phyloP scores from a whole-genome alignment of 2,888 invertebrate genomes.

The Hydrotaea cyrtoneurina region DNA sequence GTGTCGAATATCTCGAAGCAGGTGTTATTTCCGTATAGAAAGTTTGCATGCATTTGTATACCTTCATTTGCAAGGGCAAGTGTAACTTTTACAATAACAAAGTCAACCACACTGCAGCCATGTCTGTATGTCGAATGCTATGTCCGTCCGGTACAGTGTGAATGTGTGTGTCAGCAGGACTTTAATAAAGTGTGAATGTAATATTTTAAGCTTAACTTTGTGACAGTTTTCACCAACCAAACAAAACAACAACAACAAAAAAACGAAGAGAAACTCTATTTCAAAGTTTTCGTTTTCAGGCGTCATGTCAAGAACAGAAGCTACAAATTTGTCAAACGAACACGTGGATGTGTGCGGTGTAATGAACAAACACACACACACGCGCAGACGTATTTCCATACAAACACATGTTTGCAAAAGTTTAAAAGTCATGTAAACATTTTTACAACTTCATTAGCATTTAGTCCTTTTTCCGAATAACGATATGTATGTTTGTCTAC shows the following conservation, averaged over 20 bases:
- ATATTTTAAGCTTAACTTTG: slow-evolving; percentile 60
- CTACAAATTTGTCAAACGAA: slow-evolving; percentile 50
- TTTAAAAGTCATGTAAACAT: slow-evolving; percentile 62
- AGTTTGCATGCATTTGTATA: no score
- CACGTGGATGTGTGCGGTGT: slow-evolving; percentile 26
- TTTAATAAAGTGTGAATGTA: slow-evolving; percentile 58
- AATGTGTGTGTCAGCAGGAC: background rate
- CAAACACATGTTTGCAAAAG: slow-evolving; percentile 21
- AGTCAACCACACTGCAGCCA: no score
- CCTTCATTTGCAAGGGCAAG: no score
- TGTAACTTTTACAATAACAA: no score
- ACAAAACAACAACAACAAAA: no score
- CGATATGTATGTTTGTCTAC: background rate
- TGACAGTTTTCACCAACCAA: slow-evolving; percentile 37
- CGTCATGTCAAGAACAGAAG: slow-evolving; percentile 7
- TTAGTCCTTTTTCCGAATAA: slow-evolving; percentile 42
- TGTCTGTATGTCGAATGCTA: no score
- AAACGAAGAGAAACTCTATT: slow-evolving; percentile 6
- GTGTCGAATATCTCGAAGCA: no score
- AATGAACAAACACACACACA: slow-evolving; percentile 41
- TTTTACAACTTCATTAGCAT: slow-evolving; percentile 65
- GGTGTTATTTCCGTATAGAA: no score
- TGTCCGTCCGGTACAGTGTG: no score
- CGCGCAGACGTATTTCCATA: slow-evolving; percentile 35
- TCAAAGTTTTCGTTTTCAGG: slow-evolving; percentile 43